Percentiles rank a stretch among this genome's conserved stretches.
These are phyloP conservation scores for Agriopis aurantiaria DNA, from an alignment of 2,888 invertebrate genomes.

Conservation along the genomic window DNA sequence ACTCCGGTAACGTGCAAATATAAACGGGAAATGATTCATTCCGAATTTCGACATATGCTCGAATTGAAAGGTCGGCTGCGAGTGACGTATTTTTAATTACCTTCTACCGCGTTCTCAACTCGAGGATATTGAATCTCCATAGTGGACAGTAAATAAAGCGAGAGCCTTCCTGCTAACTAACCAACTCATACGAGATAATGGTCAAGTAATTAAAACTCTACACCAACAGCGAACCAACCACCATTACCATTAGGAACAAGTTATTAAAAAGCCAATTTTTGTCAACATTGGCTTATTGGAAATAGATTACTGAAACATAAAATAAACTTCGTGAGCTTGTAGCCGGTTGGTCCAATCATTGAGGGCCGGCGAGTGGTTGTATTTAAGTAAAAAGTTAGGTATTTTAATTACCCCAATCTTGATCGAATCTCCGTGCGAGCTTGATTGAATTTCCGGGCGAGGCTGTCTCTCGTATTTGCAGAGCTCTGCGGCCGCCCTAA, in stretches of 20 bases:
- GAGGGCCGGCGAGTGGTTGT: slow-evolving; percentile 35
- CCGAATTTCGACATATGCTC: slow-evolving; percentile 83
- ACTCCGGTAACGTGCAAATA: slow-evolving; percentile 67
- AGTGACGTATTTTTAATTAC: slow-evolving; percentile 86
- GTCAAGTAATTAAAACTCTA: slow-evolving; percentile 59
- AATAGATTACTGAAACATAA: slow-evolving; percentile 20
- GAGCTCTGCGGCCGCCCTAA: slow-evolving; percentile 65
- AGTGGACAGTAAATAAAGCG: slow-evolving; percentile 78
- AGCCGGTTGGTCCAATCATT: slow-evolving; percentile 15
- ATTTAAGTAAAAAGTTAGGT: slow-evolving; percentile 73
- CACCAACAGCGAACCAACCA: slow-evolving; percentile 36
- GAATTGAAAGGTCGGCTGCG: slow-evolving; percentile 83
- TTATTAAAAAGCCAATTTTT: slow-evolving; percentile 36
- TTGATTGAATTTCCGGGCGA: slow-evolving; percentile 83
- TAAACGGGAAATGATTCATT: slow-evolving; percentile 82
- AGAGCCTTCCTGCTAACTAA: slow-evolving; percentile 60
- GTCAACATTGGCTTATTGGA: slow-evolving; percentile 25
- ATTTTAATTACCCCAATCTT: slow-evolving; percentile 84
- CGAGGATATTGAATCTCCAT: slow-evolving; percentile 78
- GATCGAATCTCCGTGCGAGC: slow-evolving; percentile 81
- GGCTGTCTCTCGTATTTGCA: slow-evolving; percentile 80
- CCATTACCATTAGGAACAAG: slow-evolving; percentile 17
- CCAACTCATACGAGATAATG: slow-evolving; percentile 51
- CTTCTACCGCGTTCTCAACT: slow-evolving; percentile 75
- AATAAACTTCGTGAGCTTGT: slow-evolving; percentile 10